Conservation (phyloP, 2,888 invertebrate species). For the Helicoverpa assulta region DNA sequence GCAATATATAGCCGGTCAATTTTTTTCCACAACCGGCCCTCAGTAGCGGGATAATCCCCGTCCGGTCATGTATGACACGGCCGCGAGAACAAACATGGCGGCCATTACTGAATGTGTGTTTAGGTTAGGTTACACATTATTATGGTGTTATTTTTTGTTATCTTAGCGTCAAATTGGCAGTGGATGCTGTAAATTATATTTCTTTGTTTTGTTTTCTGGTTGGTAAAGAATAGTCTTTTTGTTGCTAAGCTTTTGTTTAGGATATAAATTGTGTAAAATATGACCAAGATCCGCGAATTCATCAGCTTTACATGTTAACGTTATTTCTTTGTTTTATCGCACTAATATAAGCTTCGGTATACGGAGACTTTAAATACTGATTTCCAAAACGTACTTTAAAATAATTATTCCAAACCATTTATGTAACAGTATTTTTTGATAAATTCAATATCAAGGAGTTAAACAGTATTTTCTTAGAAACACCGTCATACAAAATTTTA, state of each 20-base stretch:
- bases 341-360: no score
- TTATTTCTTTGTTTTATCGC: no score
- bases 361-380: no score
- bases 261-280: not conserved
- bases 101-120: conserved; percentile 81
- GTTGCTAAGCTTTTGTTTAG: not conserved
- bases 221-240: not conserved
- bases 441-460: no score
- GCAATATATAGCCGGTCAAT: conserved; percentile 61
- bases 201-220: conserved; percentile 35
- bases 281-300: no score
- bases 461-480: no score
- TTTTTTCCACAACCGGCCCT: conserved; percentile 63
- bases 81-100: conserved; percentile 78
- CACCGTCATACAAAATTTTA: no score
- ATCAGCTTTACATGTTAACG: no score
- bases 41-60: conserved; percentile 79
- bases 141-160: conserved; percentile 76
- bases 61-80: conserved; percentile 83
- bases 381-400: no score
- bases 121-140: conserved; percentile 85
- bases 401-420: no score
- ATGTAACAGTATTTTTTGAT: no score
- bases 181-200: conserved; percentile 52
- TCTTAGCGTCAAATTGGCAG: conserved; percentile 64